Evolutionary conservation across 2,797 vertebrate species (phyloP).

Genomic region (Tarsius wallacei): DNA sequence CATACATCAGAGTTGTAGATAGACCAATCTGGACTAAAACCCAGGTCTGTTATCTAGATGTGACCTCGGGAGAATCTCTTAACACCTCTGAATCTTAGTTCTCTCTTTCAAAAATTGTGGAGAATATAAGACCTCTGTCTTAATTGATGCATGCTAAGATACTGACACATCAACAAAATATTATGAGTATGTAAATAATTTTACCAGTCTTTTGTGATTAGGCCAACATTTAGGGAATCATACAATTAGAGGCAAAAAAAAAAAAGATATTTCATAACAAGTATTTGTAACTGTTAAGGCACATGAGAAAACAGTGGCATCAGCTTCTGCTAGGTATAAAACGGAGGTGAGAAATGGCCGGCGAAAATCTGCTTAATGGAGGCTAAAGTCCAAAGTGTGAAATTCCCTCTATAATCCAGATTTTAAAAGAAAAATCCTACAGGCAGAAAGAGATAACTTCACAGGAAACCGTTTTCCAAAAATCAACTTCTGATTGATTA

Average conservation of each 20-base stretch:
- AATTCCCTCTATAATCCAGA: neutral
- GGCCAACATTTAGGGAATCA: neutral
- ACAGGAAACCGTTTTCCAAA: conserved; percentile 55
- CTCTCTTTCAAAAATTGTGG: neutral
- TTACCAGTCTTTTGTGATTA: conserved; percentile 13
- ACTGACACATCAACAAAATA: neutral
- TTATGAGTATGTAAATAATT: neutral
- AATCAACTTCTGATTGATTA: conserved; percentile 66
- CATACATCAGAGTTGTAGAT: neutral
- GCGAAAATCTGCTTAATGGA: neutral
- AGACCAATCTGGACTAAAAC: neutral
- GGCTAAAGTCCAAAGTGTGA: neutral
- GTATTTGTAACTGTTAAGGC: neutral
- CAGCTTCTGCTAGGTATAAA: neutral
- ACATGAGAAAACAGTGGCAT: neutral
- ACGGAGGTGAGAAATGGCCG: neutral
- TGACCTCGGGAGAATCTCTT: neutral
- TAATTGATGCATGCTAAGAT: neutral
- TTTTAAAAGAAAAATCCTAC: conserved; percentile 30
- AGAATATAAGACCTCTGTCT: neutral
- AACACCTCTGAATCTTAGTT: neutral
- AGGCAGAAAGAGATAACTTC: neutral
- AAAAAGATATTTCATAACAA: conserved; percentile 43
- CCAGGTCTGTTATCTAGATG: neutral
- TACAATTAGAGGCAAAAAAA: conserved; percentile 19